Conservation (phyloP, 2,888 invertebrate species). For the Nemotelus pantherinus region DNA sequence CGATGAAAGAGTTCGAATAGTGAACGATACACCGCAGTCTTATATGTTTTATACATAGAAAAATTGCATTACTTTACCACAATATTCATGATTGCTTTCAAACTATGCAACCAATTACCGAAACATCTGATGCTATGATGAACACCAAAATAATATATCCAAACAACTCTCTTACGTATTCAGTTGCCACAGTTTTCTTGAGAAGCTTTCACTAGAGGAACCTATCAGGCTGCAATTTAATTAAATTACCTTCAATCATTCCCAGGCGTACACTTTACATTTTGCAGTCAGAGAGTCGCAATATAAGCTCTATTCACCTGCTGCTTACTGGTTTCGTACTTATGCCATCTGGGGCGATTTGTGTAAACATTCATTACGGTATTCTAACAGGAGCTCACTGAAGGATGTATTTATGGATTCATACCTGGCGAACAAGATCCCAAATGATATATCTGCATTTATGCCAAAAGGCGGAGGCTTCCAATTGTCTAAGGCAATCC, state of each 20-base stretch:
- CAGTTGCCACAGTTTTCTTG: too few relatives aligned
- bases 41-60: too few relatives aligned
- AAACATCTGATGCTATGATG: too few relatives aligned
- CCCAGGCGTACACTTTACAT: constrained; percentile 10
- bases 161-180: too few relatives aligned
- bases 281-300: not conserved
- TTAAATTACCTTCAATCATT: constrained; percentile 39
- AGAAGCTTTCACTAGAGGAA: not conserved
- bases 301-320: not conserved
- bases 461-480: not conserved
- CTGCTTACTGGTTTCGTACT: not conserved
- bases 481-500: not conserved
- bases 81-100: too few relatives aligned
- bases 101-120: too few relatives aligned
- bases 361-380: constrained; percentile 11
- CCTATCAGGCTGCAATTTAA: constrained; percentile 32
- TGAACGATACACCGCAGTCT: too few relatives aligned
- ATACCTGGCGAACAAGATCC: constrained; percentile 1
- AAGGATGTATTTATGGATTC: constrained; percentile 16
- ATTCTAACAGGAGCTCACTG: not conserved
- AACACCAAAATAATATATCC: too few relatives aligned
- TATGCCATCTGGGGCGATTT: constrained; percentile 13
- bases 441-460: not conserved
- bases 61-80: too few relatives aligned
- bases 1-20: too few relatives aligned